Conservation (phyloP, 2,888 invertebrate species). For the Cerastis leucographa region DNA sequence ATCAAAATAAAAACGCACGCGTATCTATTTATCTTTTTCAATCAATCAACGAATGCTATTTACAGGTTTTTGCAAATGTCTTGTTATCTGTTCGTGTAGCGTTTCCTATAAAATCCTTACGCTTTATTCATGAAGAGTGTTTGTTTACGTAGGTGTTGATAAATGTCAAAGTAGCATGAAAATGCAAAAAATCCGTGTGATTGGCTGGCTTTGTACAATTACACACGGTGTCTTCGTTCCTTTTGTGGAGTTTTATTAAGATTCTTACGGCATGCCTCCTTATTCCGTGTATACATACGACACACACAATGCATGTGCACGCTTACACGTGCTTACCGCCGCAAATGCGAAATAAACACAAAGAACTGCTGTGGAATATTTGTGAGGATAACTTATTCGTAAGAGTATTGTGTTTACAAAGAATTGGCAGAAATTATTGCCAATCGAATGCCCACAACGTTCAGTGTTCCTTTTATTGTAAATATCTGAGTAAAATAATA, state of each 20-base stretch:
- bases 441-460: slow-evolving; percentile 5
- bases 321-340: slow-evolving; percentile 48
- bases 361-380: slow-evolving; percentile 59
- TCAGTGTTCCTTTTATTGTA: slow-evolving; percentile 23
- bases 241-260: slow-evolving; percentile 61
- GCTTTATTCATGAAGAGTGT: slow-evolving; percentile 59
- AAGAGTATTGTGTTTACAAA: slow-evolving; percentile 49
- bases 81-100: slow-evolving; percentile 76
- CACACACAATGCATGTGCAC: slow-evolving; percentile 27
- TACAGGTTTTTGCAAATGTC: slow-evolving; percentile 81
- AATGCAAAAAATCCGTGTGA: slow-evolving; percentile 53
- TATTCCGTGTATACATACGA: slow-evolving; percentile 44
- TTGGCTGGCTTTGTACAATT: slow-evolving; percentile 59
- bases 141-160: slow-evolving; percentile 53
- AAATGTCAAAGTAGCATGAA: slow-evolving; percentile 55
- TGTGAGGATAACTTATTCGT: slow-evolving; percentile 53
- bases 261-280: slow-evolving; percentile 60
- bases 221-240: slow-evolving; percentile 50
- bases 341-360: slow-evolving; percentile 52
- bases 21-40: slow-evolving; percentile 79
- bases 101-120: slow-evolving; percentile 78
- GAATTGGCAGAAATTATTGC: slow-evolving; percentile 35
- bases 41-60: slow-evolving; percentile 79
- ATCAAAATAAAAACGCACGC: slow-evolving; percentile 74
- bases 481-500: no score